A percentile compares a stretch with the other conserved stretches of the same genome.
Evolutionary conservation across 2,888 invertebrate genomes (phyloP).

Genomic region (Caenorhabditis sp.): DNA sequence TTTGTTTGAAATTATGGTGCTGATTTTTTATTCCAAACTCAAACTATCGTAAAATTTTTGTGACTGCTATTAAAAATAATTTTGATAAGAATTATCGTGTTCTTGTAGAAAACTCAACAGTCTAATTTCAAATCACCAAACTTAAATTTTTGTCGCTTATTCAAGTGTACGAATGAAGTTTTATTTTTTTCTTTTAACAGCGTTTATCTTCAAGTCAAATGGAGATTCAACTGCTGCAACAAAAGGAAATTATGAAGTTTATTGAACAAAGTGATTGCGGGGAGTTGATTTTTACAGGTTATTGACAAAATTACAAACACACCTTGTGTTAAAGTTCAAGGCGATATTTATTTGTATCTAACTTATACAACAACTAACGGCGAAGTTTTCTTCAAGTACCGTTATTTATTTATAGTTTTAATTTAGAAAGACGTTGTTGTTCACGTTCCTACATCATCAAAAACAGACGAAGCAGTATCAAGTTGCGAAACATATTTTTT

Average conservation of each 20-base stretch:
- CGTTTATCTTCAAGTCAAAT: not conserved
- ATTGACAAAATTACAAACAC: slow-evolving; percentile 22
- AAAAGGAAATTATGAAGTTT: slow-evolving; percentile 57
- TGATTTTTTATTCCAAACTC: too few species aligned
- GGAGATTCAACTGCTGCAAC: slow-evolving; percentile 33
- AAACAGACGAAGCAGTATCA: slow-evolving; percentile 24
- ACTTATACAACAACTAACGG: slow-evolving; percentile 55
- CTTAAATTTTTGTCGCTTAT: too few species aligned
- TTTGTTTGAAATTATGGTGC: too few species aligned
- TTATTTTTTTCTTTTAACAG: too few species aligned
- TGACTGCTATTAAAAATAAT: too few species aligned
- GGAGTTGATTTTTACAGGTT: slow-evolving; percentile 49
- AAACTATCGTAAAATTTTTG: too few species aligned
- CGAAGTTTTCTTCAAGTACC: slow-evolving; percentile 23
- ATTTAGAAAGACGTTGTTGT: slow-evolving; percentile 53
- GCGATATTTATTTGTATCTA: slow-evolving; percentile 65
- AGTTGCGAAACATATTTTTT: slow-evolving; percentile 34
- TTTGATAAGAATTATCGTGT: too few species aligned
- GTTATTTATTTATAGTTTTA: not conserved
- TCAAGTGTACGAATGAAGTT: too few species aligned
- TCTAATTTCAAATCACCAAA: too few species aligned
- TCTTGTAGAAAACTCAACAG: too few species aligned
- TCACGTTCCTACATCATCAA: slow-evolving; percentile 59
- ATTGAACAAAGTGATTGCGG: not conserved
- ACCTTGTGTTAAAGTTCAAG: slow-evolving; percentile 61